Percentiles rank a stretch among this genome's conserved stretches.
These are phyloP conservation scores for Phalacrocorax aristotelis DNA, from an alignment of 2,113 vertebrate genomes.

Conservation along the genomic window DNA sequence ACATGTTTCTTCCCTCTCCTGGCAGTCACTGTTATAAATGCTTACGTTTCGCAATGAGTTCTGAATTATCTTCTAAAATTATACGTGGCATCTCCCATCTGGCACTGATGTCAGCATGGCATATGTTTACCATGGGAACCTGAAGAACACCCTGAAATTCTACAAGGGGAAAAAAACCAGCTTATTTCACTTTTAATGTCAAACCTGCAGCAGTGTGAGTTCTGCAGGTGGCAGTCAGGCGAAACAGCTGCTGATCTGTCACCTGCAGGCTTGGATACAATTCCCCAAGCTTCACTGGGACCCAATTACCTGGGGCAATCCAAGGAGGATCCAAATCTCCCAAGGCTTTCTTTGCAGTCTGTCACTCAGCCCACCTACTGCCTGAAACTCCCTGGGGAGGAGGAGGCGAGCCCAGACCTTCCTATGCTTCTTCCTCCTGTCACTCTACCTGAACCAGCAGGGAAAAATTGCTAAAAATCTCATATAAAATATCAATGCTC, in stretches of 20 bases:
- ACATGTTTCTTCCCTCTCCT: slow-evolving; percentile 16
- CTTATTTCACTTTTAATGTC: background rate
- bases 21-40: background rate
- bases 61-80: slow-evolving; percentile 55
- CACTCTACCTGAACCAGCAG: background rate
- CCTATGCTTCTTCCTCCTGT: background rate
- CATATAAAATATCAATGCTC: background rate
- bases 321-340: background rate
- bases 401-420: background rate
- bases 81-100: slow-evolving; percentile 2
- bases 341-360: background rate
- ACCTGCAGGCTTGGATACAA: background rate
- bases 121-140: background rate
- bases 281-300: background rate
- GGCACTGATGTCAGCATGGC: background rate
- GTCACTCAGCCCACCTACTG: background rate
- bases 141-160: background rate
- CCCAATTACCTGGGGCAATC: background rate
- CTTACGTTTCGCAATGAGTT: background rate
- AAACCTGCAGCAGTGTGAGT: background rate
- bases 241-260: background rate
- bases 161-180: background rate
- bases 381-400: background rate
- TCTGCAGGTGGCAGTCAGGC: slow-evolving; percentile 1
- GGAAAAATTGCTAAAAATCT: background rate